A percentile compares a stretch with the other conserved stretches of the same genome.
Evolutionary conservation across 2,113 vertebrate genomes (phyloP).

Genomic region (Tachysurus fulvidraco): DNA sequence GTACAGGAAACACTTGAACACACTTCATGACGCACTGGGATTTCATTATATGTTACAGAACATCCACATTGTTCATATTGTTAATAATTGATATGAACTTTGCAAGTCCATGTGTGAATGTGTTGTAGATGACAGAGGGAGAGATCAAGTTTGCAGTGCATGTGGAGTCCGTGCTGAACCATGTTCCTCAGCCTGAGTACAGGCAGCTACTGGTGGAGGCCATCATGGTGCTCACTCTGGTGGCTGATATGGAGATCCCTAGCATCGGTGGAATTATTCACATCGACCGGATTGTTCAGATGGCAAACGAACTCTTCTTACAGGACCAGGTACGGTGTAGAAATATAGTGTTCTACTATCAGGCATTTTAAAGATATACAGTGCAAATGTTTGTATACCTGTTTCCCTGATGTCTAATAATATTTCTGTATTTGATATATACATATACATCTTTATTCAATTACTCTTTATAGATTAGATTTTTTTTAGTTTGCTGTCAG

Average conservation of each 20-base stretch:
- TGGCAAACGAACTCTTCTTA: constrained; percentile 90
- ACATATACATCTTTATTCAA: not conserved
- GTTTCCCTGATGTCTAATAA: not conserved
- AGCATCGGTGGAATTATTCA: constrained; percentile 88
- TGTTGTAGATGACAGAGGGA: constrained; percentile 86
- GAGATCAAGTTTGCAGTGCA: constrained; percentile 99
- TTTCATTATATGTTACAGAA: not conserved
- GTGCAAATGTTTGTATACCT: not conserved
- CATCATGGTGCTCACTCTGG: constrained; percentile 85
- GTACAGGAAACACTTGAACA: constrained; percentile 20
- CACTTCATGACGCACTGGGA: no score
- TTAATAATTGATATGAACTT: not conserved
- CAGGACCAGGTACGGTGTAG: constrained; percentile 84
- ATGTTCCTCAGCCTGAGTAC: constrained; percentile 94
- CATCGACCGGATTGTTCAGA: constrained; percentile 84
- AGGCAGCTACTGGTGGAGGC: constrained; percentile 94
- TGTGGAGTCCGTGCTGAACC: constrained; percentile 95
- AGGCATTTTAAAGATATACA: no score
- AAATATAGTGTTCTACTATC: not conserved
- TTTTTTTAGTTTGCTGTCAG: no score
- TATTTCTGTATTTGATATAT: not conserved
- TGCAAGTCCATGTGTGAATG: not conserved
- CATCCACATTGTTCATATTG: not conserved
- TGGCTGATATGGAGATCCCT: constrained; percentile 86
- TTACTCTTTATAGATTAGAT: not conserved